Conservation (phyloP, 1,140 invertebrate genomes). For the Lasioglossum baleicum region DNA sequence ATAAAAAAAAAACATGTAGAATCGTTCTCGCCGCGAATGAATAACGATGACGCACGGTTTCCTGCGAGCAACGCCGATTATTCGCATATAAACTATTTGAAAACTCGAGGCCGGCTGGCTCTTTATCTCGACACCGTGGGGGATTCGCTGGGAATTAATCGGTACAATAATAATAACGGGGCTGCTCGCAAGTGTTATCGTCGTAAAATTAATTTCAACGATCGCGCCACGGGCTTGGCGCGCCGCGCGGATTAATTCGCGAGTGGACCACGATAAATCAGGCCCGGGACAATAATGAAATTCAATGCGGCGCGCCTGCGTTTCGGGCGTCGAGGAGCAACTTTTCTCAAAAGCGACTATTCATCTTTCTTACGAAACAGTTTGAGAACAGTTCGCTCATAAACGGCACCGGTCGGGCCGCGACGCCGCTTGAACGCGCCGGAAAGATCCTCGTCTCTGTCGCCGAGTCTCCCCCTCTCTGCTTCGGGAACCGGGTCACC, state of each 20-base stretch:
- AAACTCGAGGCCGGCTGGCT: too few species aligned
- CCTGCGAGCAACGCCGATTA: too few species aligned
- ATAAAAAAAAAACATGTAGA: too few species aligned
- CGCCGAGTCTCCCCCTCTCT: not conserved
- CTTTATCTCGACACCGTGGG: too few species aligned
- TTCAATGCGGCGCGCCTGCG: constrained; percentile 44
- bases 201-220: constrained; percentile 7
- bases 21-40: too few species aligned
- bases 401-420: constrained; percentile 49
- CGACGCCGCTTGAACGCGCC: too few species aligned
- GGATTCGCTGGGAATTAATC: too few species aligned
- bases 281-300: constrained; percentile 55
- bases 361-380: constrained; percentile 64
- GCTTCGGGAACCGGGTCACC: constrained; percentile 40
- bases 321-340: constrained; percentile 34
- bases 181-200: not conserved
- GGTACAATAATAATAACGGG: not conserved
- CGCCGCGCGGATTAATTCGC: constrained; percentile 16
- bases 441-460: constrained; percentile 37
- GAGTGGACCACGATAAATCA: constrained; percentile 50
- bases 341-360: constrained; percentile 62
- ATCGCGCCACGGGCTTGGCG: not conserved
- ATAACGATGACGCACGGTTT: too few species aligned
- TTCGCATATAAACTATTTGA: too few species aligned
- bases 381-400: constrained; percentile 62